Percentiles rank a stretch among this genome's conserved stretches.
Conservation (phyloP, 2,797 vertebrate genomes). For the Falco rusticolus region DNA sequence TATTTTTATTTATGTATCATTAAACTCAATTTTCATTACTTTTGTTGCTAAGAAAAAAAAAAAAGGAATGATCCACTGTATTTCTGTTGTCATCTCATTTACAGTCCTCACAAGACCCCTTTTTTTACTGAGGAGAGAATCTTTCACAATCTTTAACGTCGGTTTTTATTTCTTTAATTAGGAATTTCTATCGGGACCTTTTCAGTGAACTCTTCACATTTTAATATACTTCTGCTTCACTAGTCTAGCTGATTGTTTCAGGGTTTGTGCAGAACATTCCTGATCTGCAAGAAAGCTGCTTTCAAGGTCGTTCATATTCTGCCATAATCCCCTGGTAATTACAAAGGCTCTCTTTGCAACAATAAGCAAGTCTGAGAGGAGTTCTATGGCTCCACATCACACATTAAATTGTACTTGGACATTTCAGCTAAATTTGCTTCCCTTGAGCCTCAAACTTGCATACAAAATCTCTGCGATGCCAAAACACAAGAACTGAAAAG, state of each 20-base stretch:
- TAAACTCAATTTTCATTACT: slow-evolving; percentile 71
- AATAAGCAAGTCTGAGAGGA: slow-evolving; percentile 68
- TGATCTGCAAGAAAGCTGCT: slow-evolving; percentile 67
- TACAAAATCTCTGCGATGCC: slow-evolving; percentile 39
- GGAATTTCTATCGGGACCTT: slow-evolving; percentile 63
- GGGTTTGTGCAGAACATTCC: slow-evolving; percentile 61
- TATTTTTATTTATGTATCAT: slow-evolving; percentile 79
- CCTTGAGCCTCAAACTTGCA: slow-evolving; percentile 46
- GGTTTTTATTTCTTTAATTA: slow-evolving; percentile 79
- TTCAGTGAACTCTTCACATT: slow-evolving; percentile 72
- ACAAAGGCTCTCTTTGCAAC: slow-evolving; percentile 68
- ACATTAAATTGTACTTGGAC: slow-evolving; percentile 57
- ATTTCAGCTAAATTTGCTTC: slow-evolving; percentile 61
- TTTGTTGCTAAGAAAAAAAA: slow-evolving; percentile 27
- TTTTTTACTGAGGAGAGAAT: slow-evolving; percentile 37
- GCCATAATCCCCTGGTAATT: slow-evolving; percentile 75
- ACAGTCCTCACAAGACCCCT: slow-evolving; percentile 49
- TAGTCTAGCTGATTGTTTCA: slow-evolving; percentile 58
- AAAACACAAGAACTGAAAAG: slow-evolving; percentile 48
- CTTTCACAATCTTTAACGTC: slow-evolving; percentile 52
- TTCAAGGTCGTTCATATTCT: slow-evolving; percentile 60
- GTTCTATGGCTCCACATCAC: slow-evolving; percentile 19
- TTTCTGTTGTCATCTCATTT: slow-evolving; percentile 59
- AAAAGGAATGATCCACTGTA: slow-evolving; percentile 10
- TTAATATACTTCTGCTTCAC: slow-evolving; percentile 71